Percentiles rank a stretch among this genome's conserved stretches.
Evolutionary conservation across 2,888 invertebrate genomes (phyloP).

Genomic region (Tetheella fluctuosa): DNA sequence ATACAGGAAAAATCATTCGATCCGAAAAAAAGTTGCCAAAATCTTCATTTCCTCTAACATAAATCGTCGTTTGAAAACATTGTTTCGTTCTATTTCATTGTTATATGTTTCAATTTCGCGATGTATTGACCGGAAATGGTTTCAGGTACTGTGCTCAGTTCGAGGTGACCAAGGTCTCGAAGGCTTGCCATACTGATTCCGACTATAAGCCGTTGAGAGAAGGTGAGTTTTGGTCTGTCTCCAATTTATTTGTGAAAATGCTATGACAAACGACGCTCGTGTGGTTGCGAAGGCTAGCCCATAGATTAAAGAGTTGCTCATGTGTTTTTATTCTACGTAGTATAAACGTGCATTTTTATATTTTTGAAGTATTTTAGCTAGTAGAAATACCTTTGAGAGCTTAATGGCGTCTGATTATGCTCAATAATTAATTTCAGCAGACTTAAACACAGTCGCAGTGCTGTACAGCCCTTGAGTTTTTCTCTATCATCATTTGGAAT

Average conservation of each 20-base stretch:
- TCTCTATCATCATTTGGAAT: too few relatives aligned
- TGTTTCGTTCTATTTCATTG: conserved; percentile 1
- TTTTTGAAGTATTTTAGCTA: background rate
- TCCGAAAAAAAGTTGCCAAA: background rate
- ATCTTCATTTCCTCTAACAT: conserved; percentile 5
- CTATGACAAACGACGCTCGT: conserved; percentile 7
- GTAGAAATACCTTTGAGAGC: background rate
- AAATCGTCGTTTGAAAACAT: conserved; percentile 4
- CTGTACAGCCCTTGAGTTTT: background rate
- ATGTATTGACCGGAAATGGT: conserved; percentile 41
- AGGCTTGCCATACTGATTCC: conserved; percentile 90
- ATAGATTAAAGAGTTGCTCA: background rate
- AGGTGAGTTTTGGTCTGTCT: conserved; percentile 81
- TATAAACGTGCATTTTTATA: background rate
- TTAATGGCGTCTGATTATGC: too few relatives aligned
- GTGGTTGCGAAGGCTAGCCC: background rate
- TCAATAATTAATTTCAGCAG: too few relatives aligned
- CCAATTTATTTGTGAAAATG: background rate
- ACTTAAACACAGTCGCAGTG: background rate
- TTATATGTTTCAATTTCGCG: conserved; percentile 40
- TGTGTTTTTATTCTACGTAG: conserved; percentile 6
- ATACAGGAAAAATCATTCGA: background rate
- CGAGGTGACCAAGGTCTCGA: conserved; percentile 91
- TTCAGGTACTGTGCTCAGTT: conserved; percentile 94
- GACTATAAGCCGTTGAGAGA: conserved; percentile 89